Base-by-base conservation (phyloP, 2,888 invertebrate species). In the Dasysyrphus albostriatus region DNA sequence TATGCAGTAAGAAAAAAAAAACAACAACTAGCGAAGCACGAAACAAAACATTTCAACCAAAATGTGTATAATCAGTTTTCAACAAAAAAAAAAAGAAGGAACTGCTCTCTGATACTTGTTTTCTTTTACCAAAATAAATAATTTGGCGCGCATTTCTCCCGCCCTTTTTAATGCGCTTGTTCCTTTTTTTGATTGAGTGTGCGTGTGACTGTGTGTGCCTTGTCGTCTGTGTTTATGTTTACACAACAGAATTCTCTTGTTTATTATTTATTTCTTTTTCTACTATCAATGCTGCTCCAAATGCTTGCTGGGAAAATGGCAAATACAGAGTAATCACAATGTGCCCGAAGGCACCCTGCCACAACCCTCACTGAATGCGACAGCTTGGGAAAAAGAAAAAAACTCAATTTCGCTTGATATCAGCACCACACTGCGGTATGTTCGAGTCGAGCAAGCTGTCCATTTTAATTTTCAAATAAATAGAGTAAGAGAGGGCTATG, bases 141-240 rank as follows among this genome's bases (percentile, higher is more conserved):
- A 88, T 89, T 88, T 89, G 89, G 88, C 89, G 88, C 89, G 89
- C 83, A 85, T 89, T 88, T 89, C 89, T 89, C 89, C 88, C 89
- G 89, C 89, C 89, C 89, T 88, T 89, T 88, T 88, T 14, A 87
- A 37, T 83, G 87, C 87, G 87, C 87, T 82, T 87, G 83, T 56
- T 14, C 54, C 34, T 69, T 49, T 47, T 69, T 24, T 29, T 44
- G n/a, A 6, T 42, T 5, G 49, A 34, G 49, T 67, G 14, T 49
- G 47, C 34, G 67, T 29, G n/a, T 42, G 49, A 9, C 3, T 49
- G 47, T 59, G 9, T 24, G 24, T 24, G 24, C 3, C 24, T 24
- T 29, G 29, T 73, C 44, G 29, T 73, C 44, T 32, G 65, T 58
- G 47, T 74, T 73, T 67, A 42, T 51, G 29, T 61, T 19, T 49